phyloP scores from a whole-genome alignment of 2,797 vertebrate genomes.

The Scolopax rusticola region DNA sequence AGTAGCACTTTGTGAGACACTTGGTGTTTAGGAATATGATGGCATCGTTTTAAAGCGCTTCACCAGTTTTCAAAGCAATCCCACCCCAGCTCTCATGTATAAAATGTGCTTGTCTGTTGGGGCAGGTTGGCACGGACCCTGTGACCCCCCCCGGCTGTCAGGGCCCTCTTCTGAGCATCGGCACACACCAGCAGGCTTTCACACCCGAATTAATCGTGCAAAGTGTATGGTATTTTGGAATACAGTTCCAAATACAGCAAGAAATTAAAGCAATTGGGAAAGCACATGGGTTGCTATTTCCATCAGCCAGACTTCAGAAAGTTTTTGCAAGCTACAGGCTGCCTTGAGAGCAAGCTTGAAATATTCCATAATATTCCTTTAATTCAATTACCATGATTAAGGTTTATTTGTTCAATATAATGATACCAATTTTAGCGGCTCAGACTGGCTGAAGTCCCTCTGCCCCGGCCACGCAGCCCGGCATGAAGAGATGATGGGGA shows the following conservation, averaged over 20 bases:
- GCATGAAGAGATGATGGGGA: neutral
- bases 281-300: neutral
- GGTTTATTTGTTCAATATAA: neutral
- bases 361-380: neutral
- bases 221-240: neutral
- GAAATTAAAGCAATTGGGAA: neutral
- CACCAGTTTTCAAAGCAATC: neutral
- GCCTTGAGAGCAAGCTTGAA: neutral
- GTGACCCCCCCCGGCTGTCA: neutral
- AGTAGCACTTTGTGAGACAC: neutral
- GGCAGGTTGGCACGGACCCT: rapidly evolving
- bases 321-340: neutral
- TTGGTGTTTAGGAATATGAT: neutral
- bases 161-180: neutral
- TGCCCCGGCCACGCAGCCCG: neutral
- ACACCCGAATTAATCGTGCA: neutral
- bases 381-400: neutral
- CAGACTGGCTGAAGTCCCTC: neutral
- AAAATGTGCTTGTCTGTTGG: neutral
- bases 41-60: neutral
- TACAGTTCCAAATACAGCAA: neutral
- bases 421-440: neutral
- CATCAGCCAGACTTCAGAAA: neutral
- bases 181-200: neutral
- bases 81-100: rapidly evolving